These are phyloP conservation scores for Hyperoodon ampullatus DNA, from an alignment of 2,113 vertebrate species.

Conservation along the genomic window DNA sequence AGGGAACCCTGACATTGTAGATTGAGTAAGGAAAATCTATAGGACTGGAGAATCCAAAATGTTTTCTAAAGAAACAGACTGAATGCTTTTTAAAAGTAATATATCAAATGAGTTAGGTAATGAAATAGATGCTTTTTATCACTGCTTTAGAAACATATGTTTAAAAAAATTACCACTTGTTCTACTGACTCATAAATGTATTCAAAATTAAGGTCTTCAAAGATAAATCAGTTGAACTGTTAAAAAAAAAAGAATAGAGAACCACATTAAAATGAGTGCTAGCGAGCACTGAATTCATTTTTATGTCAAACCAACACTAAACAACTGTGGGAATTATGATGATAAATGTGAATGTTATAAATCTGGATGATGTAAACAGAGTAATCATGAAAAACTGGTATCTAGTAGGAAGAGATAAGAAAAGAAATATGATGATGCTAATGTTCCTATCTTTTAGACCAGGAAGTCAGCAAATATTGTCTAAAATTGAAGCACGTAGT, in stretches of 20 bases:
- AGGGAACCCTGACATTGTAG: not conserved
- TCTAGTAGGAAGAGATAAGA: not conserved
- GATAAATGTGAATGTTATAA: not conserved
- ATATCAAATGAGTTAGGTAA: not conserved
- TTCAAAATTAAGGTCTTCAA: conserved; percentile 34
- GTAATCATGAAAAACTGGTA: not conserved
- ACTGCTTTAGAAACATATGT: not conserved
- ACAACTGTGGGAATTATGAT: not conserved
- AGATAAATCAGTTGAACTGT: not conserved
- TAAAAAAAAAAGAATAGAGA: not conserved
- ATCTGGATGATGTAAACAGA: not conserved
- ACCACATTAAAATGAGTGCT: too few species aligned
- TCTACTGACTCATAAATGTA: not conserved
- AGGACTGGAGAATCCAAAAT: not conserved
- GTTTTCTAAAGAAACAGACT: not conserved
- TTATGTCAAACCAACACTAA: not conserved
- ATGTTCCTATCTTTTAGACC: not conserved
- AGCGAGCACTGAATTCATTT: not conserved
- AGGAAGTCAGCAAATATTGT: not conserved
- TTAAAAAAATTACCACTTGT: not conserved
- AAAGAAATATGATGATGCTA: not conserved
- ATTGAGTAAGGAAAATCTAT: not conserved
- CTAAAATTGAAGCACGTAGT: not conserved
- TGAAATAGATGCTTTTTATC: not conserved
- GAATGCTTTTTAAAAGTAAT: not conserved